Base-by-base conservation (phyloP, 2,797 vertebrate genomes). In the Rhinoraja longicauda region DNA sequence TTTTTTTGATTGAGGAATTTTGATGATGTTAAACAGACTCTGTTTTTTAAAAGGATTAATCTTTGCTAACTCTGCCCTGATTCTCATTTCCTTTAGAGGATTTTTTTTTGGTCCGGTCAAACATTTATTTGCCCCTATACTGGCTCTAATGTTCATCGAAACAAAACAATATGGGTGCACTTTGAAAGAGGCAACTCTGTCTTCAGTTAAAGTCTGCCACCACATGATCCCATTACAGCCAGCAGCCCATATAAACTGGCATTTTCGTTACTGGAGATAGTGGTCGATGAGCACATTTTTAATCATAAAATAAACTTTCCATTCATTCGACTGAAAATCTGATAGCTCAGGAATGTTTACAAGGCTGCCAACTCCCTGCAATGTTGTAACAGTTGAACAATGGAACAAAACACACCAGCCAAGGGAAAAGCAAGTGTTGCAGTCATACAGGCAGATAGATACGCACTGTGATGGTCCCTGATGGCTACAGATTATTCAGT, bases 281-380 rank as follows among this genome's bases (percentile, higher is more conserved):
- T 75, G 90, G 90, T 53, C 36, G 53, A 53, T 53, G 70, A 92
- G 67, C 24, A 92, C 72, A 75, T 92, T 39, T 92, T 92, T 92
- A 92, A 92, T 92, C 90, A 92, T 73, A 92, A 92, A 75, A 73
- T 92, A 92, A 75, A 75, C 90, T 92, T 53, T 92, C 70, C 36
- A 92, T 92, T 92, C 90, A 92, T 92, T 92, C 70, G 39, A 57
- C 45, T 57, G 90, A 72, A 92, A n/a, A 92, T 92, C 90, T 92
- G 90, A 92, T 92, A 92, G 39, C 90, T 29, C 10, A 92, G 90
- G 90, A 73, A 92, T 72, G 36, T 75, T 72, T 73, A 73, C 39
- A 75, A 9, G 39, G 45, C 90, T 75, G 72, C 90, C 67, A 92
- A 92, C 67, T 92, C 90, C 90, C 90, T 75, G n/a, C 26, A 53